Evolutionary conservation across 1,140 invertebrate genomes (phyloP), one percentile per base, ranked within the genome.

Genomic region (Bicyclus anynana): DNA sequence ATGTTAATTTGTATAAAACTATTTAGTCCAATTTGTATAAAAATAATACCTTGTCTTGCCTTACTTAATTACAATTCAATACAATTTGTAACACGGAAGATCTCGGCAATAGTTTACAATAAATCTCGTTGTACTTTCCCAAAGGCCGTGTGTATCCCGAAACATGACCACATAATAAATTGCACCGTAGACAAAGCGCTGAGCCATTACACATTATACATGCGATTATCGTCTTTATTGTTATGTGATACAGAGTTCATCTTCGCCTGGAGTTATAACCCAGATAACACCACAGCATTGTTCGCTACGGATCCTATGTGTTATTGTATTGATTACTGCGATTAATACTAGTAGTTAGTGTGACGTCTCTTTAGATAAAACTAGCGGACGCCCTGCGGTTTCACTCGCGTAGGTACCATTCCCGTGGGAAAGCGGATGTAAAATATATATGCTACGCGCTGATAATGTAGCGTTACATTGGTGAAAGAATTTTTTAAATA

Each of bases 111-210:
- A n/a, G n/a, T n/a, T n/a, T n/a, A 23, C 23, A 23, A 4, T 23
- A 23, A 23, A 23, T 17, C 3, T 16, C n/a, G 16, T 38, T 38
- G 37, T 10, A 1, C 37, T 1, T 17, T 9, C 40, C 10, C 12
- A 20, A 44, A n/a, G 0, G 9, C 5, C 18, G 40, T 44, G 16
- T 44, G 40, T 44, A 44, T 17, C 12, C n/a, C 40, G 1, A 44
- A 20, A 44, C 40, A 44, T 44, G 40, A 20, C 40, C 17, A 16
- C 40, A 44, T 27, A 47, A 47, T 47, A 47, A 47, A 47, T 47
- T 27, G 44, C 44, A 5, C 9, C n/a, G 44, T 27, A 47, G 44
- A 47, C 44, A 47, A 47, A 47, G 44, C 44, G 26, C 18, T 21
- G 21, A 47, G 12, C 44, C 21, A 47, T 47, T 47, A 47, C 2